Conservation (phyloP, 2,888 invertebrate genomes). For the Monochamus alternatus region DNA sequence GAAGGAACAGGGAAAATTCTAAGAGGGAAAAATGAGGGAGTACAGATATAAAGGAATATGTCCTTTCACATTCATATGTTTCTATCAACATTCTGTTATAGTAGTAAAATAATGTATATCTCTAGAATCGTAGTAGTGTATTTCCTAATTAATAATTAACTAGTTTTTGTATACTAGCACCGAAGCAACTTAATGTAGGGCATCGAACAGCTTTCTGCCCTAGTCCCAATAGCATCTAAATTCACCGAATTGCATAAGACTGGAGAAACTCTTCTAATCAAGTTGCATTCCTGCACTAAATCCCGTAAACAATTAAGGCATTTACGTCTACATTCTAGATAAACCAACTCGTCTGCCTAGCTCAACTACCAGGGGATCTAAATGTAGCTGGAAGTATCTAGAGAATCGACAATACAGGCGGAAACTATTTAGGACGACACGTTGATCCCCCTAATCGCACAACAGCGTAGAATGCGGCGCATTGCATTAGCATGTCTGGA, state of each 20-base stretch:
- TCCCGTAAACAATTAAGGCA: not conserved
- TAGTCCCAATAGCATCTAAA: too few species aligned
- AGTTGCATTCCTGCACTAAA: not conserved
- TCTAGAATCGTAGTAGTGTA: too few species aligned
- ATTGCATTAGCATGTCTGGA: not conserved
- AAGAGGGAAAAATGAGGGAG: not conserved
- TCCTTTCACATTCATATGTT: too few species aligned
- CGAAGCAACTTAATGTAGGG: too few species aligned
- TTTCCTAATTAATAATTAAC: too few species aligned
- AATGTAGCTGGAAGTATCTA: not conserved
- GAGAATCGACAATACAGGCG: not conserved
- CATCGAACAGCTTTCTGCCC: too few species aligned
- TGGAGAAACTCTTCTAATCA: too few species aligned
- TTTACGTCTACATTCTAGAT: not conserved
- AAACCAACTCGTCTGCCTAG: not conserved
- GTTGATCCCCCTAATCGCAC: constrained; percentile 4
- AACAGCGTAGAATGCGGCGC: not conserved
- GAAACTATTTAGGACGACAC: not conserved
- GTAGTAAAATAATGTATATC: too few species aligned
- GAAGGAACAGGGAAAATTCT: not conserved
- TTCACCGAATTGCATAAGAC: too few species aligned
- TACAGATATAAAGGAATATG: too few species aligned
- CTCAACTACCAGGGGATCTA: not conserved
- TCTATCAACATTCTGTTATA: too few species aligned
- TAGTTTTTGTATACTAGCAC: too few species aligned